Evolutionary conservation across 2,113 vertebrate genomes (phyloP).

Genomic region (Carollia perspicillata): DNA sequence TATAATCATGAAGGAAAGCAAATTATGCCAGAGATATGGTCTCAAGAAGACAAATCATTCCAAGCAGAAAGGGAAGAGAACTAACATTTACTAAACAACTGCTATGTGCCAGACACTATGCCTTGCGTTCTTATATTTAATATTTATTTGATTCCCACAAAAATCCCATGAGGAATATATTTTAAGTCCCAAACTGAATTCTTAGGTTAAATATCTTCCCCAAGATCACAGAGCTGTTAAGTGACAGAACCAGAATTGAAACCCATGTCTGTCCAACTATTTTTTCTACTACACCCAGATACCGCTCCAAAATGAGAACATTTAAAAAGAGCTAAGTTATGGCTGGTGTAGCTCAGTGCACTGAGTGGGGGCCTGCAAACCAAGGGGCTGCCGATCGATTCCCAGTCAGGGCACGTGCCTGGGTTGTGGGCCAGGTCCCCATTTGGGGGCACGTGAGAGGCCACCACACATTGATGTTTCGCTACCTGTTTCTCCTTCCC

Average conservation of each 20-base stretch:
- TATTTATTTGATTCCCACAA: not conserved
- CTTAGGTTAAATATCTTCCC: not conserved
- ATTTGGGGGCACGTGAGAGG: too few relatives aligned
- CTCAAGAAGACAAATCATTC: not conserved
- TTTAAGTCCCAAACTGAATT: conserved; percentile 46
- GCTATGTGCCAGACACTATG: not conserved
- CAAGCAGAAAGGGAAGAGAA: not conserved
- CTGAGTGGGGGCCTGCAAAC: too few relatives aligned
- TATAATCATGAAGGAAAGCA: conserved; percentile 32
- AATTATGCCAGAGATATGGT: not conserved
- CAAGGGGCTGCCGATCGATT: too few relatives aligned
- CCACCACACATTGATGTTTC: too few relatives aligned
- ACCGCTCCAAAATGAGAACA: not conserved
- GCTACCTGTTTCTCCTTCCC: too few relatives aligned
- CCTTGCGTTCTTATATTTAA: not conserved
- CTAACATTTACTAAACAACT: not conserved
- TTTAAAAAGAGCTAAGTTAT: not conserved
- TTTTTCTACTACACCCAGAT: not conserved
- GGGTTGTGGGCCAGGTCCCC: too few relatives aligned
- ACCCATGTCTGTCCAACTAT: not conserved
- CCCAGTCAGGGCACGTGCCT: too few relatives aligned
- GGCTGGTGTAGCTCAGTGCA: too few relatives aligned
- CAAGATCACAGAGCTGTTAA: not conserved
- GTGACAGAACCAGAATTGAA: not conserved
- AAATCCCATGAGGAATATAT: conserved; percentile 26